These are phyloP conservation scores for Habrosyne pyritoides DNA, from an alignment of 2,888 invertebrate genomes.

Conservation along the genomic window DNA sequence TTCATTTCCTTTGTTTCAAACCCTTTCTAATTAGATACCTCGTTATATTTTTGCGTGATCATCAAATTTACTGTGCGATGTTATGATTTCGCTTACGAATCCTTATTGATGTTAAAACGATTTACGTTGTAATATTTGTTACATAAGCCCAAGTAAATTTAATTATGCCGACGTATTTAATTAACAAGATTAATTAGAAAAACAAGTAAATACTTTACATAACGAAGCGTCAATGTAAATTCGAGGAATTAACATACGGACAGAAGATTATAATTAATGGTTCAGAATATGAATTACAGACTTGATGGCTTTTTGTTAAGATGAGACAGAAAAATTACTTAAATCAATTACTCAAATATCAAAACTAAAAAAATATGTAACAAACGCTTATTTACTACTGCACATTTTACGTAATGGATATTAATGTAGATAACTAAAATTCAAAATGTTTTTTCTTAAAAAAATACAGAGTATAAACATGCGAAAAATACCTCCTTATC, in stretches of 20 bases:
- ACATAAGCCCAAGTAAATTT: background rate
- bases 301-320: no score
- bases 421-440: no score
- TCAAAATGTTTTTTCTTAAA: constrained; percentile 20
- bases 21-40: constrained; percentile 10
- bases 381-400: no score
- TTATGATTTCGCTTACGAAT: background rate
- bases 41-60: constrained; percentile 3
- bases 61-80: background rate
- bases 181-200: constrained; percentile 7
- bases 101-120: background rate
- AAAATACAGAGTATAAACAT: constrained; percentile 11
- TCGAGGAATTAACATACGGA: background rate
- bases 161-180: background rate
- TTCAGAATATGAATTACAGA: no score
- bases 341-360: background rate
- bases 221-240: background rate
- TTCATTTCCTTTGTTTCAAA: constrained; percentile 13
- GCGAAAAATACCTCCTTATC: constrained; percentile 19
- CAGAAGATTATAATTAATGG: constrained; percentile 11
- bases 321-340: background rate
- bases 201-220: constrained; percentile 19
- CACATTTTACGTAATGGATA: no score
- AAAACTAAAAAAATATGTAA: background rate
- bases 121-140: background rate